These are phyloP conservation scores for Myiozetetes cayanensis DNA, from an alignment of 2,113 vertebrate genomes.

Conservation along the genomic window DNA sequence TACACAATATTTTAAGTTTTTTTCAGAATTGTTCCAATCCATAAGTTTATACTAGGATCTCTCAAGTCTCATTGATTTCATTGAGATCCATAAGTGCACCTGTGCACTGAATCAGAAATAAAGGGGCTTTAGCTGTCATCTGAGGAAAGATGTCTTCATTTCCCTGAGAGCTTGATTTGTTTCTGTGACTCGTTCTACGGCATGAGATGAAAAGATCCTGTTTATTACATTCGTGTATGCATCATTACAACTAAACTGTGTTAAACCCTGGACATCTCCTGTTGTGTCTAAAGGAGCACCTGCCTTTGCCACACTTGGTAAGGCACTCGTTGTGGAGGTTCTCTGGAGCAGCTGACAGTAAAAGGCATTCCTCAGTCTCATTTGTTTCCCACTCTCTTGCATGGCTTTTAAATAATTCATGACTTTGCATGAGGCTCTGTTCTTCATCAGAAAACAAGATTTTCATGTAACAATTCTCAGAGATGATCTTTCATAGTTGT, in stretches of 20 bases:
- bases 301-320: background rate
- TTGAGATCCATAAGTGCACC: background rate
- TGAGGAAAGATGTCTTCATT: background rate
- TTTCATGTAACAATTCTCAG: background rate
- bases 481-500: background rate
- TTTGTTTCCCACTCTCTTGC: background rate
- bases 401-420: background rate
- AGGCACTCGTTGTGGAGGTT: background rate
- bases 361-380: background rate
- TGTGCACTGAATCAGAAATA: background rate
- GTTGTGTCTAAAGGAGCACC: background rate
- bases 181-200: background rate
- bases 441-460: background rate
- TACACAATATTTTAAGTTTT: background rate
- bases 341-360: background rate
- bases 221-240: background rate
- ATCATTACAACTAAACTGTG: background rate
- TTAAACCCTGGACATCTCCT: background rate
- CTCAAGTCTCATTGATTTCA: background rate
- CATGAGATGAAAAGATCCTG: background rate
- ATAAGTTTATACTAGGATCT: background rate
- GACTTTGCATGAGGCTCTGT: background rate
- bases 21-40: background rate
- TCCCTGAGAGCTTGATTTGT: background rate
- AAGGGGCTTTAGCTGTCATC: background rate